phyloP scores from a whole-genome alignment of 2,888 invertebrate genomes.

The Andricus quercusramuli region DNA sequence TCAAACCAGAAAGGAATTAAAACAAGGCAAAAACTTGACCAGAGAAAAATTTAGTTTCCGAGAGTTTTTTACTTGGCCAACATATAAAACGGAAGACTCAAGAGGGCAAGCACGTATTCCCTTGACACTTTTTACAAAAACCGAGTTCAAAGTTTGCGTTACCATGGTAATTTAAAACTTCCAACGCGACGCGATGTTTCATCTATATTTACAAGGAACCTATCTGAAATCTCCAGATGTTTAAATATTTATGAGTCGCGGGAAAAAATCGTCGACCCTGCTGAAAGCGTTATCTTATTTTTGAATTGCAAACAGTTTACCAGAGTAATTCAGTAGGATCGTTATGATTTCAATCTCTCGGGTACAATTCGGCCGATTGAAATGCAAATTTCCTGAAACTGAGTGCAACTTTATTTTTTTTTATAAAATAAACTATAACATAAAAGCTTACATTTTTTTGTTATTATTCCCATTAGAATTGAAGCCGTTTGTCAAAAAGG shows the following conservation, averaged over 20 bases:
- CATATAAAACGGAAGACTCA: constrained; percentile 3
- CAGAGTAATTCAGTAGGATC: constrained; percentile 4
- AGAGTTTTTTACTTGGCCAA: not conserved
- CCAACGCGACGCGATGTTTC: constrained; percentile 46
- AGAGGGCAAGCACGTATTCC: not conserved
- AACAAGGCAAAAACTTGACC: constrained; percentile 24
- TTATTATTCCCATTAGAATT: not conserved
- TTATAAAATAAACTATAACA: not conserved
- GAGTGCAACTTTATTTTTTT: not conserved
- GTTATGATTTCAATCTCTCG: constrained; percentile 43
- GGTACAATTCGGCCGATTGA: constrained; percentile 1
- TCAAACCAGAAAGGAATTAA: constrained; percentile 16
- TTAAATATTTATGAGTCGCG: constrained; percentile 59
- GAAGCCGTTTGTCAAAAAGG: not conserved
- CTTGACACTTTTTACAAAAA: constrained; percentile 10
- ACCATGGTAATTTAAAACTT: constrained; percentile 22
- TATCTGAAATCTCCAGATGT: constrained; percentile 33
- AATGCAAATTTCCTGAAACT: not conserved
- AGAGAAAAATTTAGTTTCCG: constrained; percentile 24
- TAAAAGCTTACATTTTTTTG: not conserved
- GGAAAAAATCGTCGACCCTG: constrained; percentile 39
- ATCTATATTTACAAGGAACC: constrained; percentile 48
- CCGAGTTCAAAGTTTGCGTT: not conserved
- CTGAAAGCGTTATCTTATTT: constrained; percentile 25
- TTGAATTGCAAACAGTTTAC: constrained; percentile 28